Evolutionary conservation across 2,113 vertebrate genomes (phyloP).

Genomic region (Lucifuga dentata): DNA sequence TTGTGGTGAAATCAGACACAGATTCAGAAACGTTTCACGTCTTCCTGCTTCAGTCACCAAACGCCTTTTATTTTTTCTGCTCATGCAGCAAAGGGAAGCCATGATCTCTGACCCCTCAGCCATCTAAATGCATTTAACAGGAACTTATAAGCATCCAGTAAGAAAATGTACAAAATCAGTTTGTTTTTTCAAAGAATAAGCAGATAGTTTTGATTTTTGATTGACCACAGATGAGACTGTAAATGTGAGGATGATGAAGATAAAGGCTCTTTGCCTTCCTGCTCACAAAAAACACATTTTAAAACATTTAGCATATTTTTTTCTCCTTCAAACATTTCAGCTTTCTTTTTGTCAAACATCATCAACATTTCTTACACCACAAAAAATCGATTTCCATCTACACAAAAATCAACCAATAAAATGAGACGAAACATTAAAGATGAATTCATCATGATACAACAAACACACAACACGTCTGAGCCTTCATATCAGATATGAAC

Average conservation of each 20-base stretch:
- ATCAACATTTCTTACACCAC: slow-evolving; percentile 26
- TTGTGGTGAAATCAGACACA: slow-evolving; percentile 68
- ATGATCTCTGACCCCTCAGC: slow-evolving; percentile 45
- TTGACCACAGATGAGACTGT: slow-evolving; percentile 18
- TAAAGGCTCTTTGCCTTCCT: too few relatives aligned
- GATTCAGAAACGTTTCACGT: slow-evolving; percentile 46
- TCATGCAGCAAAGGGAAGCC: slow-evolving; percentile 60
- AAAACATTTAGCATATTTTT: too few relatives aligned
- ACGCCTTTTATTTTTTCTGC: slow-evolving; percentile 44
- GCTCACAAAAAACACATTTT: too few relatives aligned
- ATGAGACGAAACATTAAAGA: slow-evolving; percentile 74
- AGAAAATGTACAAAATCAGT: slow-evolving; percentile 69
- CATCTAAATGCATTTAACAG: slow-evolving; percentile 57
- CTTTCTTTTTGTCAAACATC: too few relatives aligned
- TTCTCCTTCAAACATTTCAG: too few relatives aligned
- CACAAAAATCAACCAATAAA: slow-evolving; percentile 73
- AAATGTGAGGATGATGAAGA: too few relatives aligned
- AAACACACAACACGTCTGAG: slow-evolving; percentile 73
- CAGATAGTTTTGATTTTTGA: slow-evolving; percentile 46
- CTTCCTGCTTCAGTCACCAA: slow-evolving; percentile 34
- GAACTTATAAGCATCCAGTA: slow-evolving; percentile 66
- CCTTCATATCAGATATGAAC: slow-evolving; percentile 76
- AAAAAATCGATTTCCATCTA: slow-evolving; percentile 22
- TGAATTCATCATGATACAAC: too few relatives aligned
- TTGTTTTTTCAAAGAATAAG: slow-evolving; percentile 55